These are phyloP conservation scores for Hydropsyche betteni DNA, from an alignment of 2,888 invertebrate genomes.

Conservation along the genomic window DNA sequence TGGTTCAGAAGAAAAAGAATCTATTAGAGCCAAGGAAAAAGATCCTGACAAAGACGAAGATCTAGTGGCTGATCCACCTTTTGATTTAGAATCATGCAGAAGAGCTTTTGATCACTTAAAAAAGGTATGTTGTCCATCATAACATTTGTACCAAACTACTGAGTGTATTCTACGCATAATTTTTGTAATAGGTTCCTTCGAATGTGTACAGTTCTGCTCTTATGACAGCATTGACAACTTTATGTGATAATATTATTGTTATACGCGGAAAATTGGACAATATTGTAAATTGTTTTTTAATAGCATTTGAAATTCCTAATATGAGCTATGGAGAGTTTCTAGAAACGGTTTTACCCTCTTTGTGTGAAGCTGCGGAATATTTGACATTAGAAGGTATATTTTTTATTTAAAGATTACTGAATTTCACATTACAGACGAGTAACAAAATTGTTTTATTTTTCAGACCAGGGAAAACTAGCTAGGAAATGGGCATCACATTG, in stretches of 20 bases:
- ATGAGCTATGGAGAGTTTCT: conserved; percentile 81
- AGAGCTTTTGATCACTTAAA: conserved; percentile 71
- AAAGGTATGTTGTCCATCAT: conserved; percentile 55
- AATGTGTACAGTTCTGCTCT: conserved; percentile 70
- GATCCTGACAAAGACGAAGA: conserved; percentile 91
- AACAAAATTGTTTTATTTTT: conserved; percentile 33
- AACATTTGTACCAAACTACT: no score
- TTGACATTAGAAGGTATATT: conserved; percentile 70
- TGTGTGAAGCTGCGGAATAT: conserved; percentile 79
- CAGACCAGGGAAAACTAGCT: conserved; percentile 81
- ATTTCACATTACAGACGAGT: neutral
- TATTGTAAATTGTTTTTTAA: conserved; percentile 70
- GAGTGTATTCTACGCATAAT: neutral
- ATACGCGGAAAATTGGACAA: conserved; percentile 73
- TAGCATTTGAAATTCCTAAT: conserved; percentile 81
- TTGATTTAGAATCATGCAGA: conserved; percentile 78
- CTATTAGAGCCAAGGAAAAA: conserved; percentile 75
- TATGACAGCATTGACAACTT: conserved; percentile 76
- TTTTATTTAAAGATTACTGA: neutral
- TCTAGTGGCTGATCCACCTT: conserved; percentile 68
- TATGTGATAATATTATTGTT: conserved; percentile 77
- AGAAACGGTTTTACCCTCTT: conserved; percentile 81
- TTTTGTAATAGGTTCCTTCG: conserved; percentile 59
- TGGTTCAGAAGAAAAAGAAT: conserved; percentile 68
- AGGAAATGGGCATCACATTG: conserved; percentile 80